A percentile compares a stretch with the other conserved stretches of the same genome.
These are phyloP conservation scores for Akabosia matsudoensis DNA, from an alignment of 1,140 invertebrate genomes.

Conservation along the genomic window DNA sequence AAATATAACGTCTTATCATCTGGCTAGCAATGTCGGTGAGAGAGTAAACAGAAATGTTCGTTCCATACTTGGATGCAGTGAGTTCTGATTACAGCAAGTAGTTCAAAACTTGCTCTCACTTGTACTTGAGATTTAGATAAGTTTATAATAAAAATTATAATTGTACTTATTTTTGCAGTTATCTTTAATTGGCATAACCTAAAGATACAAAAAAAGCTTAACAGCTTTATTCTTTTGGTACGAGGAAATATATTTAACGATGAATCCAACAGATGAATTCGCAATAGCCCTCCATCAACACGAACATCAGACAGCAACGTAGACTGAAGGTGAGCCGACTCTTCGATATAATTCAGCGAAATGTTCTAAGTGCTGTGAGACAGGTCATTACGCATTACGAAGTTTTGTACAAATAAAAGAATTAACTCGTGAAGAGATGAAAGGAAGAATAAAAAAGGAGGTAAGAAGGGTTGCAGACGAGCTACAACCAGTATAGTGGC, in stretches of 20 bases:
- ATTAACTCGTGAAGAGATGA: not conserved
- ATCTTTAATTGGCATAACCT: too few species aligned
- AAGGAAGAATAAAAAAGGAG: not conserved
- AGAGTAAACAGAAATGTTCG: slow-evolving; percentile 53
- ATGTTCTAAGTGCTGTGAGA: not conserved
- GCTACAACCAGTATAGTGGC: not conserved
- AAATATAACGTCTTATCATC: slow-evolving; percentile 51
- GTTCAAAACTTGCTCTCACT: too few species aligned
- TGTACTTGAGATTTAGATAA: too few species aligned
- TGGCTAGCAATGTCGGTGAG: slow-evolving; percentile 52
- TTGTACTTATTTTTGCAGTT: too few species aligned
- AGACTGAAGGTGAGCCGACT: not conserved
- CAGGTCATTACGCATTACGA: not conserved
- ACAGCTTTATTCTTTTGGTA: not conserved
- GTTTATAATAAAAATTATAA: too few species aligned
- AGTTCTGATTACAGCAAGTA: too few species aligned
- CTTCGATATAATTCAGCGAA: not conserved
- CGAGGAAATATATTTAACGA: not conserved
- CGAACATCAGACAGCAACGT: not conserved
- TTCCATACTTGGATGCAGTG: slow-evolving; percentile 50
- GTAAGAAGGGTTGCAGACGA: not conserved
- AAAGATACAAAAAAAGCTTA: not conserved
- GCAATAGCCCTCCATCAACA: not conserved
- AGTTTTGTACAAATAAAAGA: not conserved
- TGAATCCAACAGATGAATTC: not conserved